Evolutionary conservation across 2,797 vertebrate genomes (phyloP), one percentile per base, ranked within the genome.

Genomic region (Coluber constrictor): DNA sequence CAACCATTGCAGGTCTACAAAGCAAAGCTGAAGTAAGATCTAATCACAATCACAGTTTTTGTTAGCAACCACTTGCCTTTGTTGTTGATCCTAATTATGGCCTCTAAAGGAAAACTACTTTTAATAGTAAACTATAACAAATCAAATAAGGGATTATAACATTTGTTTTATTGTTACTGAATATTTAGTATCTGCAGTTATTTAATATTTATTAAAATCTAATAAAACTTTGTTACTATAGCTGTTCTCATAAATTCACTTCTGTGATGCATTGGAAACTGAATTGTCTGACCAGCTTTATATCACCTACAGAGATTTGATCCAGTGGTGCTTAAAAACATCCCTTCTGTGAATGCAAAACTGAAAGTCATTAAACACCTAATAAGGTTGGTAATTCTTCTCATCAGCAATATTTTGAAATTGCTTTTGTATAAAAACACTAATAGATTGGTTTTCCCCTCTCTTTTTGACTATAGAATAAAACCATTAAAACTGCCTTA

Each of bases 281-380:
- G 15, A 70, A n/a, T 70, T 55, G 37, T 66, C 88, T 92, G 91
- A 12, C 94, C 92, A 93, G 13, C 27, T 94, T 0, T 96, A 15
- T 92, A 47, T 95, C 91, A 66, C 86, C 74, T 59, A 0, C 87
- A 99, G 99, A 97, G 98, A 0, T 97, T 98, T 54, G 95, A 94
- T 11, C 98, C 99, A 61, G 97, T 98, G 89, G 98, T 99, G 93
- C 99, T 99, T 96, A 99, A 99, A 98, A 99, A 99, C 90, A 99
- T 98, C 92, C 98, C 98, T 90, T 97, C 99, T 1, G 98, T 99
- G 95, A 99, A 99, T 89, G 95, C 91, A 94, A 98, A 96, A 66
- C 96, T 99, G 94, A 99, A 99, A 96, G 94, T 98, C 74, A 94
- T 99, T 92, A 99, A 99, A 95, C 99, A 99, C 95, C 98, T 99